Conservation (phyloP, 1,140 invertebrate genomes). For the Pseudomyrmex flavicornis region DNA sequence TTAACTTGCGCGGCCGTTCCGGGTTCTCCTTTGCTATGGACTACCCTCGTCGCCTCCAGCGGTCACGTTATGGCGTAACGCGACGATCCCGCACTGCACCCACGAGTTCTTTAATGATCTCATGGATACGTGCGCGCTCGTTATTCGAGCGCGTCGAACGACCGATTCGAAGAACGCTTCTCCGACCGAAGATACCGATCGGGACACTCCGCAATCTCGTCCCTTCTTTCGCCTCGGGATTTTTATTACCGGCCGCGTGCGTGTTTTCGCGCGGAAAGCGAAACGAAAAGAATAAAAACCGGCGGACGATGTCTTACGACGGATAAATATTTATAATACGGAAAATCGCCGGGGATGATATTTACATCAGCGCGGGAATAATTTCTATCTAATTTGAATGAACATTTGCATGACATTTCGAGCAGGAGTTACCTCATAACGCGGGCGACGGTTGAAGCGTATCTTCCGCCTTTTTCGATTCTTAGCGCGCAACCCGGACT, state of each 20-base stretch:
- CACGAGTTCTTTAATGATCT: constrained; percentile 79
- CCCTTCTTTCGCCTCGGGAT: background rate
- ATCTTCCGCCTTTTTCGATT: constrained; percentile 41
- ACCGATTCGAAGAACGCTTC: constrained; percentile 21
- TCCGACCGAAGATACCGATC: constrained; percentile 8
- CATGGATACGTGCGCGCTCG: constrained; percentile 74
- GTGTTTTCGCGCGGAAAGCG: too few species aligned
- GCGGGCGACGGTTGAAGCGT: background rate
- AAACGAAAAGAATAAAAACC: too few species aligned
- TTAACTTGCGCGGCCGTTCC: constrained; percentile 64
- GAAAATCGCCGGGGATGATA: background rate
- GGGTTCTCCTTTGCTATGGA: constrained; percentile 12
- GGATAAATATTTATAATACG: constrained; percentile 47
- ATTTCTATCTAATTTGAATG: constrained; percentile 50
- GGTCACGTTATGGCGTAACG: constrained; percentile 76
- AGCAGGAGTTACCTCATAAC: background rate
- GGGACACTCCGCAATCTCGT: constrained; percentile 16
- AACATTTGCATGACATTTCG: constrained; percentile 38
- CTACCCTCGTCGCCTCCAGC: constrained; percentile 68
- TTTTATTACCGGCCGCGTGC: background rate
- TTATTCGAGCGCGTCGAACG: constrained; percentile 78
- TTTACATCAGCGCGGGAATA: constrained; percentile 44
- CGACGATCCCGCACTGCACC: constrained; percentile 73
- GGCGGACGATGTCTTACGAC: too few species aligned
- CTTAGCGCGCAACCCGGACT: background rate